These are phyloP conservation scores for Gymnarchus niloticus DNA, from an alignment of 2,113 vertebrate species.

Conservation along the genomic window DNA sequence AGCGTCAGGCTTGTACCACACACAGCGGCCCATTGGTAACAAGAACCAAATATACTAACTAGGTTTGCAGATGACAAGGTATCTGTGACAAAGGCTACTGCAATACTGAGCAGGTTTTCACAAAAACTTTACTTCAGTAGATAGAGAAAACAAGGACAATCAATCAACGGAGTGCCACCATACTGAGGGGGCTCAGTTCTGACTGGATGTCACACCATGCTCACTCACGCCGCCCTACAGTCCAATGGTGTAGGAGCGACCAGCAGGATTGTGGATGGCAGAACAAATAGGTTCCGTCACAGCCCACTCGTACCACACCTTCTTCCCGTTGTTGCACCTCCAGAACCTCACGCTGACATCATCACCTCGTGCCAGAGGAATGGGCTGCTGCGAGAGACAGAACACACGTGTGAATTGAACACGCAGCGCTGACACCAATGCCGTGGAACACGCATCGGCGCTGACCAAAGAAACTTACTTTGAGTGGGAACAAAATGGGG, in stretches of 20 bases:
- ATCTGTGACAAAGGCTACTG: not conserved
- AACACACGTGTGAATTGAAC: not conserved
- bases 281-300: constrained; percentile 82
- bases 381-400: constrained; percentile 68
- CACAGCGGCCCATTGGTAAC: not conserved
- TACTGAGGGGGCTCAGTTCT: not conserved
- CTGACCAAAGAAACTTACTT: constrained; percentile 60
- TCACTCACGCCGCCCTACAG: constrained; percentile 54
- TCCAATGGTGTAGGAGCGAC: constrained; percentile 89
- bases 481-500: constrained; percentile 87
- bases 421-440: not conserved
- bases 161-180: not conserved
- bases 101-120: not conserved
- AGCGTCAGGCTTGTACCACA: not conserved
- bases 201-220: too few relatives aligned
- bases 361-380: constrained; percentile 67
- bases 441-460: not conserved
- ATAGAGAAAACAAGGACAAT: not conserved
- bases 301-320: constrained; percentile 95
- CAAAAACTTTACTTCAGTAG: constrained; percentile 20
- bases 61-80: not conserved
- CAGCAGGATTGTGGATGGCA: constrained; percentile 85
- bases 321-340: constrained; percentile 86
- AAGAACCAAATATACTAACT: not conserved
- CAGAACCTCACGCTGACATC: constrained; percentile 79